These are phyloP conservation scores for Aurelia sp. DNA, from an alignment of 30 jellyfish, hydroid and myxozoan species.

Conservation along the genomic window DNA sequence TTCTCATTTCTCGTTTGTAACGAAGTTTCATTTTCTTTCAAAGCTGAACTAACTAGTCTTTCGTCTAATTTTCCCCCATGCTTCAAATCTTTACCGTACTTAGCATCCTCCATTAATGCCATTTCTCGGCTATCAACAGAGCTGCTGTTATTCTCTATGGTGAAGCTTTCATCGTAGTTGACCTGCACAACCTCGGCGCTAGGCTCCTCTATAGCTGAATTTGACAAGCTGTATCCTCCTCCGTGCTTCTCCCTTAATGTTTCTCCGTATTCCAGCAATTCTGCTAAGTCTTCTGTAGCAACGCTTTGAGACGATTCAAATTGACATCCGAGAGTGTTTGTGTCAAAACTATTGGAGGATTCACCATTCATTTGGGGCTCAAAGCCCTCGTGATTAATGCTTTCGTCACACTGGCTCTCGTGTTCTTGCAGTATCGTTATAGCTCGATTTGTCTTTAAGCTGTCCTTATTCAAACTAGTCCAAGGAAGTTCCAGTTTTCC, in stretches of 20 bases:
- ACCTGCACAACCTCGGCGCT: background rate
- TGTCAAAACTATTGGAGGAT: background rate
- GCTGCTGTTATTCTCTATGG: slow-evolving; percentile 19
- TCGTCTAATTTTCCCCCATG: background rate
- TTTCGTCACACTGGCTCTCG: background rate
- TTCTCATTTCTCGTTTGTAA: background rate
- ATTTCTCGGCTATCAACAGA: slow-evolving; percentile 6
- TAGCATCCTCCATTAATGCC: background rate
- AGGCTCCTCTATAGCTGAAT: slow-evolving; percentile 4
- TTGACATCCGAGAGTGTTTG: background rate
- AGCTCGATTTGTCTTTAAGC: background rate
- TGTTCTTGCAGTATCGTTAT: no score
- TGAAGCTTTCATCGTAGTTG: slow-evolving; percentile 45
- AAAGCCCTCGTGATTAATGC: background rate
- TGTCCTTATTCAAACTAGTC: background rate
- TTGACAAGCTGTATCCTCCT: background rate
- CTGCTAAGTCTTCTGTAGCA: slow-evolving; percentile 48
- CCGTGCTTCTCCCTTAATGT: slow-evolving; percentile 6
- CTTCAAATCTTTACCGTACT: background rate
- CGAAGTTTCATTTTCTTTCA: background rate
- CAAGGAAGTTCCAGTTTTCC: background rate
- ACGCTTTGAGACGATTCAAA: slow-evolving; percentile 32
- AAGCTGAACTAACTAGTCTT: background rate
- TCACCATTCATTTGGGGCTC: background rate
- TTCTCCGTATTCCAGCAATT: slow-evolving; percentile 48